Evolutionary conservation across 2,797 vertebrate species (phyloP).

Genomic region (Hipposideros larvatus): DNA sequence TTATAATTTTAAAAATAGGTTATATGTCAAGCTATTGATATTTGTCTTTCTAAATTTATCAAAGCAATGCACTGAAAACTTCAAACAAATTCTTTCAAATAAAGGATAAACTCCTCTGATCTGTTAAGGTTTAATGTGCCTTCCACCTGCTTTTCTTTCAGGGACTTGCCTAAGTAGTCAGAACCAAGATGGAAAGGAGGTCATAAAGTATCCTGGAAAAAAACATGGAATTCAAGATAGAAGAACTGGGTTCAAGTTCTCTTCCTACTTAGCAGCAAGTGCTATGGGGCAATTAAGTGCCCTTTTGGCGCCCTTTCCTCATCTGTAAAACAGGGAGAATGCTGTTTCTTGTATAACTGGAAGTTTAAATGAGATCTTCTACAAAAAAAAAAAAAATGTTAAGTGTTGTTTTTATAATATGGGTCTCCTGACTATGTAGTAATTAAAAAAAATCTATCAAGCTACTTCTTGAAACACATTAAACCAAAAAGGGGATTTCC

Average conservation of each 20-base stretch:
- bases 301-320: neutral
- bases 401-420: slow-evolving; percentile 14
- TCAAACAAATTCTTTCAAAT: slow-evolving; percentile 26
- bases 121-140: neutral
- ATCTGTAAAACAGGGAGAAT: neutral
- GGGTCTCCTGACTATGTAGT: neutral
- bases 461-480: neutral
- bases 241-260: neutral
- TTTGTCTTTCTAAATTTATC: slow-evolving; percentile 26
- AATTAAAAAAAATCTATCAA: slow-evolving; percentile 50
- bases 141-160: neutral
- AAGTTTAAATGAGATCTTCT: neutral
- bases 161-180: neutral
- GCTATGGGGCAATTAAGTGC: neutral
- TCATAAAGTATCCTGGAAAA: neutral
- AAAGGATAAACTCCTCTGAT: neutral
- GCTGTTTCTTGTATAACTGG: neutral
- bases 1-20: slow-evolving; percentile 24
- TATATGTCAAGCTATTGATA: slow-evolving; percentile 24
- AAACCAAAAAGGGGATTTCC: slow-evolving; percentile 30
- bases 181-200: neutral
- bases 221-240: neutral
- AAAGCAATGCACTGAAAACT: neutral
- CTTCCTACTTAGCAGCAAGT: slow-evolving; percentile 16
- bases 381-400: neutral